These are phyloP conservation scores for Apamea epomidion DNA, from an alignment of 2,888 invertebrate species.

Conservation along the genomic window DNA sequence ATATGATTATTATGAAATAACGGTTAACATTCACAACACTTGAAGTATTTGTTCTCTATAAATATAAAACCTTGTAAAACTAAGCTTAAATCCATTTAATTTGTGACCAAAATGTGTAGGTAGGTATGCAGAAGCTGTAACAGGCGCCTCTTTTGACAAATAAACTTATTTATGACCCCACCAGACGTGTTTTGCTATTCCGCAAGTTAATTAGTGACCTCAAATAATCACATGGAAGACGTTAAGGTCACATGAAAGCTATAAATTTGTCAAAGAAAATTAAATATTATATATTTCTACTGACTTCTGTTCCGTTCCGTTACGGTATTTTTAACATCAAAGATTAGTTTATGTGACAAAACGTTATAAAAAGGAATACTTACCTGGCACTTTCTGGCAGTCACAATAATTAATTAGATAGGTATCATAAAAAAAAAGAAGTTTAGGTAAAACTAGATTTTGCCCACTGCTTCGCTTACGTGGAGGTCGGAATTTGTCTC, in stretches of 20 bases:
- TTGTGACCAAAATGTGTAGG: background rate
- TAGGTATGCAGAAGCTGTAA: background rate
- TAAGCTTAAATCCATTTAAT: background rate
- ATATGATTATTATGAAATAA: too few species aligned
- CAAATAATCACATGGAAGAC: slow-evolving; percentile 41
- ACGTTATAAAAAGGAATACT: background rate
- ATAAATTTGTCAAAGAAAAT: slow-evolving; percentile 47
- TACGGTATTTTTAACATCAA: background rate
- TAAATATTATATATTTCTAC: slow-evolving; percentile 4
- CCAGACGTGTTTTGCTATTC: slow-evolving; percentile 13
- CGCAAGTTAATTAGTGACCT: slow-evolving; percentile 55
- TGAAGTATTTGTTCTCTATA: background rate
- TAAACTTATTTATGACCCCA: slow-evolving; percentile 28
- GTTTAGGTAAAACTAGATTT: background rate
- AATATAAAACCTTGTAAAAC: background rate
- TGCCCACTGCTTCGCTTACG: background rate
- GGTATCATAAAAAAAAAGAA: background rate
- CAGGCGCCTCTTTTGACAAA: background rate
- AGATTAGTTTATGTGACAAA: background rate
- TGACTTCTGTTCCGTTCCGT: slow-evolving; percentile 15
- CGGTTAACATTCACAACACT: too few species aligned
- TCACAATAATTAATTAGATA: background rate
- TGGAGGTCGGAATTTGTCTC: background rate
- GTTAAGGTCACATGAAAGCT: slow-evolving; percentile 61
- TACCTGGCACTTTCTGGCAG: background rate